phyloP scores from a whole-genome alignment of 2,797 vertebrate species.

The Phrynocephalus guinanensis region DNA sequence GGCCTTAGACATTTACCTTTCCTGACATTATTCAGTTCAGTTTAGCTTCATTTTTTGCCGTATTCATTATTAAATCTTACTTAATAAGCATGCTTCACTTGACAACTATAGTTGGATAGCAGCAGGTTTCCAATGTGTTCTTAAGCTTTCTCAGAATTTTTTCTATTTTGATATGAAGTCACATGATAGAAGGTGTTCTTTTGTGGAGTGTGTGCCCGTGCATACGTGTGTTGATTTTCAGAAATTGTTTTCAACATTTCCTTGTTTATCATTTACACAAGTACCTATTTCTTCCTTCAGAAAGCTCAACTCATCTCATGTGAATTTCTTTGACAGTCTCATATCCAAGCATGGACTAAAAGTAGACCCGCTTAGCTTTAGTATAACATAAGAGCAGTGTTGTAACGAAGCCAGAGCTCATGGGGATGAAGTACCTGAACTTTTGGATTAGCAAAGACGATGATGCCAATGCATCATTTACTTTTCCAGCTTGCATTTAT shows the following conservation, averaged over 20 bases:
- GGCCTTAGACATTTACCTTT: background rate
- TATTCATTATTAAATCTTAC: slow-evolving; percentile 39
- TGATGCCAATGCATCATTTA: background rate
- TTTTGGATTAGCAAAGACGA: background rate
- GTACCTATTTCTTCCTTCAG: background rate
- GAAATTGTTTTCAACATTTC: too few species aligned
- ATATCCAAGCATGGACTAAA: background rate
- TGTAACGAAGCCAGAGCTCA: background rate
- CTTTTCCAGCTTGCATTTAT: background rate
- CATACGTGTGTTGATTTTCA: too few species aligned
- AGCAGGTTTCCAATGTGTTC: background rate
- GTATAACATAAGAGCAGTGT: background rate
- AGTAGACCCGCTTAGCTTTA: background rate
- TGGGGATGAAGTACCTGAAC: background rate
- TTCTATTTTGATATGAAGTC: slow-evolving; percentile 38
- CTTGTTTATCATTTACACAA: background rate
- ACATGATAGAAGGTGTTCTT: background rate
- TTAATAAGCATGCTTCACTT: slow-evolving; percentile 49
- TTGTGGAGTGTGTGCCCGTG: too few species aligned
- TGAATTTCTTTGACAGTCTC: background rate
- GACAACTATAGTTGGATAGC: slow-evolving; percentile 42
- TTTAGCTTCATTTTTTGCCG: slow-evolving; percentile 14
- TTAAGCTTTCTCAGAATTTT: slow-evolving; percentile 19
- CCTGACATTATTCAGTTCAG: slow-evolving; percentile 17
- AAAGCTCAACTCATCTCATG: background rate